These are phyloP conservation scores for Phaedon cochleariae DNA, from an alignment of 2,888 invertebrate species.

Conservation along the genomic window DNA sequence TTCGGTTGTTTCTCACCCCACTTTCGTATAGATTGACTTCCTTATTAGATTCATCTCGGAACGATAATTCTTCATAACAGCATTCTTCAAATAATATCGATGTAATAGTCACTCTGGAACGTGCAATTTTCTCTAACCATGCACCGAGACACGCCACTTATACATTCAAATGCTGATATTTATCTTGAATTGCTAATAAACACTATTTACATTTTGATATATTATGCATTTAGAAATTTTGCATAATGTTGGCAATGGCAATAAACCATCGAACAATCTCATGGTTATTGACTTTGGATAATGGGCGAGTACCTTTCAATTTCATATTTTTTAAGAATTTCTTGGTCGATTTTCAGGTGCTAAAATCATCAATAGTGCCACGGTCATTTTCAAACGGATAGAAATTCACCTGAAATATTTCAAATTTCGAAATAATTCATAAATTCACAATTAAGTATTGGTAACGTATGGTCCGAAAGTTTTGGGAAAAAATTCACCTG, in stretches of 20 bases:
- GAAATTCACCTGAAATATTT: too few species aligned
- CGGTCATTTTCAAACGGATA: too few species aligned
- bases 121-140: constrained; percentile 29
- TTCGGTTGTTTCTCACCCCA: not conserved
- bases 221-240: constrained; percentile 16
- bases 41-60: constrained; percentile 11
- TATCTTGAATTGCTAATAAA: constrained; percentile 32
- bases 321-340: too few species aligned
- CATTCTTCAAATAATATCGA: constrained; percentile 18
- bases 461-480: too few species aligned
- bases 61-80: constrained; percentile 9
- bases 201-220: constrained; percentile 27
- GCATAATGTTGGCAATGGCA: constrained; percentile 7
- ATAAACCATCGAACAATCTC: not conserved
- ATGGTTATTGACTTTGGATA: not conserved
- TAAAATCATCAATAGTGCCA: too few species aligned
- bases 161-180: constrained; percentile 30
- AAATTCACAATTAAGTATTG: too few species aligned
- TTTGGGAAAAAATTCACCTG: too few species aligned
- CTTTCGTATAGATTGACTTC: not conserved
- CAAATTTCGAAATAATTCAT: too few species aligned
- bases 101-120: constrained; percentile 15
- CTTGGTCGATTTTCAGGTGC: too few species aligned
- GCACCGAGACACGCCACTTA: constrained; percentile 26
- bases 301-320: too few species aligned